Percentiles rank a stretch among this genome's conserved stretches.
These are phyloP conservation scores for Aeoliscus strigatus DNA, from an alignment of 2,797 vertebrate species.

Conservation along the genomic window DNA sequence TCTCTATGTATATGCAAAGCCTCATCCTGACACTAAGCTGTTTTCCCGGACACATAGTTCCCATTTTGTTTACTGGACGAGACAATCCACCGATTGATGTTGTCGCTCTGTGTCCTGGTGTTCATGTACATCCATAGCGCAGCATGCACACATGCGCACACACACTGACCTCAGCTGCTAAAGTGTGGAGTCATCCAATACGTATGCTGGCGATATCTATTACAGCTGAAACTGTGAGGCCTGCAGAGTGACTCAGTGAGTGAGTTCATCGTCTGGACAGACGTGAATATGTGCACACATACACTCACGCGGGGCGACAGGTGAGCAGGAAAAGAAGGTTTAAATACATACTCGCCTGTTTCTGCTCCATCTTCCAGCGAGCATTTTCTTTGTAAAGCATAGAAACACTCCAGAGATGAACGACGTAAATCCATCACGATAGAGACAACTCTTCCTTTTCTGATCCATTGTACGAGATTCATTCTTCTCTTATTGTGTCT, in stretches of 20 bases:
- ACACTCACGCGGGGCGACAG: not conserved
- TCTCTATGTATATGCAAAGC: not conserved
- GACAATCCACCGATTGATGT: constrained; percentile 36
- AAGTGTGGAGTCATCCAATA: constrained; percentile 31
- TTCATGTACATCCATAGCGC: not conserved
- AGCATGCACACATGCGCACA: too few species aligned
- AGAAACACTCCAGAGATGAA: too few species aligned
- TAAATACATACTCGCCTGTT: not conserved
- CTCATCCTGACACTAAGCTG: constrained; percentile 11
- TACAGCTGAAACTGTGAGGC: constrained; percentile 34
- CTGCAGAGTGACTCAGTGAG: constrained; percentile 28
- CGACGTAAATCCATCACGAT: constrained; percentile 10
- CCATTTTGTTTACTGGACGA: constrained; percentile 36
- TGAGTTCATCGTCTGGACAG: constrained; percentile 19
- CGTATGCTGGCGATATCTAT: constrained; percentile 17
- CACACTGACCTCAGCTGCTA: constrained; percentile 7
- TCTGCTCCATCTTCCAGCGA: not conserved
- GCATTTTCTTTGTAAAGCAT: constrained; percentile 1
- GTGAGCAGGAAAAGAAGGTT: constrained; percentile 21
- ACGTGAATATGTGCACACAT: not conserved
- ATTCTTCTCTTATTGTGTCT: constrained; percentile 18
- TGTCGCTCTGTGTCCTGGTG: constrained; percentile 8
- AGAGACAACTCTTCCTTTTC: constrained; percentile 7
- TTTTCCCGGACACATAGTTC: constrained; percentile 19
- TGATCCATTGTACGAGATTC: too few species aligned